Base-by-base conservation (phyloP, 2,888 invertebrate genomes). In the Drosophila pegasa region DNA sequence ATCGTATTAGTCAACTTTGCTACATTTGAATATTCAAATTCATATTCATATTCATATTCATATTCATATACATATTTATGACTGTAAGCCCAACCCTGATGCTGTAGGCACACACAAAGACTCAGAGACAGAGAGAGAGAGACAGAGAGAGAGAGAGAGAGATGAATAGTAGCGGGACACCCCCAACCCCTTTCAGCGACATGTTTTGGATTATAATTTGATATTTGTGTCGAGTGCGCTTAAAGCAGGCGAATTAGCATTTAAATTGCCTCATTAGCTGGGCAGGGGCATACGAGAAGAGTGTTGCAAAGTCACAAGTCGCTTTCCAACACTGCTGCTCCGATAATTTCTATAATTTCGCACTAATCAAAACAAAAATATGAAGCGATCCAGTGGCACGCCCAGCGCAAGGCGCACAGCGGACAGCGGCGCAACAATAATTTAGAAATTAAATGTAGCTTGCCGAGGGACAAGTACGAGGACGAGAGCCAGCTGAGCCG, bases 391-490 rank as follows among this genome's bases (percentile, higher is more conserved):
- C 54, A 52, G 41, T 48, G 69, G 27, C 55, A 82, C 82, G 82
- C 82, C 82, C 83, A 66, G 70, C 86, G 88, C 82, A n/a, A n/a
- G n/a, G n/a, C 82, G 82, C 82, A 88, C 83, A 66, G 70, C 86
- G 88, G 88, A 79, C 83, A 66, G 69, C 56, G 86, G 54, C 75
- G 88, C 43, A 72, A 67, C 88, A 71, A 87, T 88, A 88, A 83
- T 83, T 83, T 86, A 76, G 84, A 83, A 83, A 83, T 88, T 86
- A 83, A 83, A 83, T 86, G 80, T 88, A 72, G 84, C 71, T 67
- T 70, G 58, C 63, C 27, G 25, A 31, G 33, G 35, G 29, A 57
- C 38, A 29, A 31, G 14, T 7, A 3, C 12, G 18, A n/a, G 52
- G 31, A 31, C 37, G 20, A 48, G 48, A 12, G 4, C 18, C 20